phyloP scores from a whole-genome alignment of 1,140 invertebrate genomes.

The Diprion similis region DNA sequence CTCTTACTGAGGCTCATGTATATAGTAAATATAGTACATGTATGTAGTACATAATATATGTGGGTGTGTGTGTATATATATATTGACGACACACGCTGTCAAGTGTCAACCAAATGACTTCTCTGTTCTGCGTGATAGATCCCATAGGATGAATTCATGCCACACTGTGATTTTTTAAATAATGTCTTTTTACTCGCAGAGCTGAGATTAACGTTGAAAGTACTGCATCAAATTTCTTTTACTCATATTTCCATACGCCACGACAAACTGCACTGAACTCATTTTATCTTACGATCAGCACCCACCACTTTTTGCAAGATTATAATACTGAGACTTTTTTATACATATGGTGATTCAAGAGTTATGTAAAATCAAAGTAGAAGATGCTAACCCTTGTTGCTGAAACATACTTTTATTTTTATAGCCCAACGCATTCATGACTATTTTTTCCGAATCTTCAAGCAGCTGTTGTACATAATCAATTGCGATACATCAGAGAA shows the following conservation, averaged over 20 bases:
- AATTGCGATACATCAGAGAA: background rate
- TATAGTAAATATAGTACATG: background rate
- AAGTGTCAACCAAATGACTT: slow-evolving; percentile 15
- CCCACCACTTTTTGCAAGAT: background rate
- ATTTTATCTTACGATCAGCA: background rate
- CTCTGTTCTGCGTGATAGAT: background rate
- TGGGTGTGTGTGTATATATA: no score
- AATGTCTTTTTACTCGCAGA: no score
- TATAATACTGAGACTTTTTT: background rate
- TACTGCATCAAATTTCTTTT: no score
- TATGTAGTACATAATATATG: no score
- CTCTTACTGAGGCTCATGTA: background rate
- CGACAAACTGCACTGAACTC: no score
- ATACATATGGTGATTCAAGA: background rate
- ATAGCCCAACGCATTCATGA: background rate
- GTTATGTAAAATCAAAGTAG: no score
- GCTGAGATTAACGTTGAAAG: no score
- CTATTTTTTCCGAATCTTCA: background rate
- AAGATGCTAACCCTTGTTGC: background rate
- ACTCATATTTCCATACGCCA: no score
- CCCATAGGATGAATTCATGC: background rate
- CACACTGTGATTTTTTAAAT: no score
- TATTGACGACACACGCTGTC: background rate
- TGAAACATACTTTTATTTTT: background rate
- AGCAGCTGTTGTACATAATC: background rate